Evolutionary conservation across 2,888 invertebrate genomes (phyloP), one percentile per base, ranked within the genome.

Genomic region (Agonopterix heracliana): DNA sequence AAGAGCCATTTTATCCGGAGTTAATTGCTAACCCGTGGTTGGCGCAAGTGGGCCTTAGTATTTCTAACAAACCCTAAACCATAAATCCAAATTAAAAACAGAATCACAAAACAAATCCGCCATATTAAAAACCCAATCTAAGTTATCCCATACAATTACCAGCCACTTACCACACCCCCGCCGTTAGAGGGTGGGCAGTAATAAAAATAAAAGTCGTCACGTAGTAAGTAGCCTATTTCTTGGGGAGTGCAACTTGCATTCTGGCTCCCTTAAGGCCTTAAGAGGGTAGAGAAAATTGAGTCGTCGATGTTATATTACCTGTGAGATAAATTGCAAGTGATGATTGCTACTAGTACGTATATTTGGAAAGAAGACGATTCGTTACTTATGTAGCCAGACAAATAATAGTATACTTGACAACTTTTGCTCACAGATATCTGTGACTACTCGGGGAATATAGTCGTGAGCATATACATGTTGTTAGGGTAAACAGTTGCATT

Each of bases 131-230:
- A 83, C 72, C 79, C 81, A 85, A 87, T 87, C 86, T 84, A 86
- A 86, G 81, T 86, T 86, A 82, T 82, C 82, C 80, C 79, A 80
- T 83, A 80, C 81, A 84, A 87, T 86, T 85, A 86, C 82, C 70
- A 67, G 72, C 71, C 80, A 84, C 81, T 84, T 81, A 78, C 76
- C 77, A 76, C 83, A 64, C 82, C 83, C 81, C 68, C 49, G 54
- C 56, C 60, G 63, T 81, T 73, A 69, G 66, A 65, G 73, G 66
- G 63, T 55, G 63, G 62, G 50, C 54, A 60, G 67, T 60, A 56
- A 70, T 80, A 78, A 81, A 68, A 56, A 58, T 51, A 51, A 56
- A 69, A 68, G 70, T 67, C 64, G 63, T 73, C 77, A 75, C 78
- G 77, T 75, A 66, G 57, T 63, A 65, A 64, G 61, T 61, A 11